These are phyloP conservation scores for Caenorhabditis sp. DNA, from an alignment of 2,888 invertebrate genomes.

Conservation along the genomic window DNA sequence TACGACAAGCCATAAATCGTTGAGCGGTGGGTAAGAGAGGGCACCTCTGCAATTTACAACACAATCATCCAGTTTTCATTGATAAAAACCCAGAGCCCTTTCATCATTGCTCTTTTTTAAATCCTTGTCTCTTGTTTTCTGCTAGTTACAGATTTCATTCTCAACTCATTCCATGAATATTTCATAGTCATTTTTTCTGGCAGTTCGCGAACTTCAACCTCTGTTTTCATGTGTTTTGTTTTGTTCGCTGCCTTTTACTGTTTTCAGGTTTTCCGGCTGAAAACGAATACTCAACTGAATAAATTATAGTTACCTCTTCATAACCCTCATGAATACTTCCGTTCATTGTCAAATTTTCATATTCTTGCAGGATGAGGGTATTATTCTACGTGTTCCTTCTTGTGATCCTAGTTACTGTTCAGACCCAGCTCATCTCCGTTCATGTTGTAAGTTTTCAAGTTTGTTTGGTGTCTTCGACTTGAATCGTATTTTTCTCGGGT, in stretches of 20 bases:
- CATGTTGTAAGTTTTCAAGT: conserved; percentile 48
- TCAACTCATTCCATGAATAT: neutral
- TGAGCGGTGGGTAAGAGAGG: conserved; percentile 56
- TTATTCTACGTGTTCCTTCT: conserved; percentile 30
- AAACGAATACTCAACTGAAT: neutral
- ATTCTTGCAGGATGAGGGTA: conserved; percentile 51
- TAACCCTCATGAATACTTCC: neutral
- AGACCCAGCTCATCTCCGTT: conserved; percentile 47
- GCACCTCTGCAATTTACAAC: conserved; percentile 58
- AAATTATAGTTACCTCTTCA: conserved; percentile 24
- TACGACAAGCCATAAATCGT: conserved; percentile 62
- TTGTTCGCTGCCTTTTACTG: neutral
- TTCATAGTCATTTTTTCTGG: no score
- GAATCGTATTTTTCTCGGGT: no score
- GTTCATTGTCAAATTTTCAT: neutral
- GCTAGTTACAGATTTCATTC: neutral
- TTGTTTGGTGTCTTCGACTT: no score
- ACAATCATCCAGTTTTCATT: conserved; percentile 44
- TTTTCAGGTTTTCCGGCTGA: neutral
- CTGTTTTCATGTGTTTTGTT: no score
- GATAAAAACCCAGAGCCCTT: conserved; percentile 30
- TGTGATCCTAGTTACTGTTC: conserved; percentile 24
- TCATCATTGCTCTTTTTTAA: conserved; percentile 5
- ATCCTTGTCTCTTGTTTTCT: neutral
- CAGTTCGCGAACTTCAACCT: no score